A percentile compares a stretch with the other conserved stretches of the same genome.
Conservation (phyloP, 2,888 invertebrate genomes). For the Dicyrtoma fusca region DNA sequence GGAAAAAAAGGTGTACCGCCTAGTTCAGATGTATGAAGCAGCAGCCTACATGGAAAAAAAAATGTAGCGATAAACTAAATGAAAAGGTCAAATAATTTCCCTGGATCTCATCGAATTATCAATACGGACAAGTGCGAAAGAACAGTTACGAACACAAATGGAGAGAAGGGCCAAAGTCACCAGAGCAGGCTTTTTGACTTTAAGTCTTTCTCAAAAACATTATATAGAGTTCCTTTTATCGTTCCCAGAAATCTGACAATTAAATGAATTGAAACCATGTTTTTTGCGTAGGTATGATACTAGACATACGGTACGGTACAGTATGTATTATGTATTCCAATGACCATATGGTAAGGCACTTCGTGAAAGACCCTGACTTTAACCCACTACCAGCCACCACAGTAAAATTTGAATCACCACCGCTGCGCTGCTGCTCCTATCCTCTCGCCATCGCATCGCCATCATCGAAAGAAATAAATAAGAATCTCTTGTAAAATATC, state of each 20-base stretch:
- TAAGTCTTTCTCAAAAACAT: not conserved
- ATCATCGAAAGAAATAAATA: too few species aligned
- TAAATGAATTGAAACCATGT: conserved; percentile 13
- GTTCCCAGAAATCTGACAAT: not conserved
- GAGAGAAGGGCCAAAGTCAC: conserved; percentile 9
- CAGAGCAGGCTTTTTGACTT: not conserved
- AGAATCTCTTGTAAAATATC: too few species aligned
- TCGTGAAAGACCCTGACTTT: too few species aligned
- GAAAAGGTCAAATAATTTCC: too few species aligned
- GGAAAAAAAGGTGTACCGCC: too few species aligned
- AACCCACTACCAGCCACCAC: too few species aligned
- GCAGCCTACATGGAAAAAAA: too few species aligned
- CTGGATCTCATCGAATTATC: too few species aligned
- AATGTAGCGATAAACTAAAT: too few species aligned
- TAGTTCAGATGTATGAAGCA: too few species aligned
- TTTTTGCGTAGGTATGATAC: not conserved
- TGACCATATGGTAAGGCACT: not conserved
- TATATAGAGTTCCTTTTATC: not conserved
- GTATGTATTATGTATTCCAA: not conserved
- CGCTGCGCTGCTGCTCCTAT: too few species aligned
- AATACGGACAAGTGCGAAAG: not conserved
- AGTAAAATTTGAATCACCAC: too few species aligned
- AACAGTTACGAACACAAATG: conserved; percentile 3
- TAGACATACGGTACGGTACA: not conserved
- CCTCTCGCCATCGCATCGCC: not conserved